Evolutionary conservation across 2,113 vertebrate genomes (phyloP), one percentile per base, ranked within the genome.

Genomic region (Muscicapa adusta): DNA sequence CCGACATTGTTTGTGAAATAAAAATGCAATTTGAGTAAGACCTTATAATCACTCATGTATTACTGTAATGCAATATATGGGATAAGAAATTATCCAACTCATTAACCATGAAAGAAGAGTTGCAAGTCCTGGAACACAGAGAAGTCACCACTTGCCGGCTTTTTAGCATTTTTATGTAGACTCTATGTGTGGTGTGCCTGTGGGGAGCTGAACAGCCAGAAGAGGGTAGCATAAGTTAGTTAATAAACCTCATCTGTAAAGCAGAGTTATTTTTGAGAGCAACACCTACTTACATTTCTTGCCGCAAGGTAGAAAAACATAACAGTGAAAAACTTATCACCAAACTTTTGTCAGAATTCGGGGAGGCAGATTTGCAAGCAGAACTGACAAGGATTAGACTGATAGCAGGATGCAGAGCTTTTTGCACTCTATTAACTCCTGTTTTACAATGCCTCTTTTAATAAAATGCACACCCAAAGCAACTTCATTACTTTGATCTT

Each of bases 151-250:
- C 12, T 72, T 82, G n/a, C 19, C 48, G 28, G 7, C 8, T 57
- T 82, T 91, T 74, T 34, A 85, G n/a, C 26, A 20, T 72, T 8
- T 47, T 38, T 38, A 3, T 3, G 13, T 3, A 60, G 24, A 28
- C 13, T 53, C 18, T 51, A 24, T 8, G 1, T 33, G 38, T 42
- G 54, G 16, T 28, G 29, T 17, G 14, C 33, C 17, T 47, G n/a
- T 62, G 80, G 34, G 47, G 47, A 95, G 42, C 62, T 80, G 63
- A 93, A 54, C 71, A 90, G 87, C 95, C 95, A 93, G 94, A 94
- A 96, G 96, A 90, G 94, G 96, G 91, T 91, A 96, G 96, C 68
- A 80, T 79, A 79, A 82, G 71, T 88, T 87, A 81, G 66, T 89
- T 76, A 73, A 94, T 85, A 88, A 91, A 68, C 50, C 38, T 78